phyloP scores from a whole-genome alignment of 2,888 invertebrate species.

The Acrocyrtus sp. region DNA sequence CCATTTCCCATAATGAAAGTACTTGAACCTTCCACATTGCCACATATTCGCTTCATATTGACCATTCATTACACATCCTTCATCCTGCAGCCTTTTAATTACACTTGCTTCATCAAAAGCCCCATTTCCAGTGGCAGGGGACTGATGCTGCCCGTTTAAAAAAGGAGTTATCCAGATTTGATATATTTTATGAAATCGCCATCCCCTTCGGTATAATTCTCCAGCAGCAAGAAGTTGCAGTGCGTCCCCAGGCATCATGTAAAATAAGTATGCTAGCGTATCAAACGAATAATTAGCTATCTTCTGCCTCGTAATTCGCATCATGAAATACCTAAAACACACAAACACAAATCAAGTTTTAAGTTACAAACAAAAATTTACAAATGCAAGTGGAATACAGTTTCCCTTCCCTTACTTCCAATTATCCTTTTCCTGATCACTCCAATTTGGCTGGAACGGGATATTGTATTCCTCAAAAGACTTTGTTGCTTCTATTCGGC shows the following conservation, averaged over 20 bases:
- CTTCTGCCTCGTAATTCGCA: neutral
- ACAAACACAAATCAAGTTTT: no score
- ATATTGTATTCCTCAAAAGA: constrained; percentile 12
- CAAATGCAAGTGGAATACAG: neutral
- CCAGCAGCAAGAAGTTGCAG: constrained; percentile 22
- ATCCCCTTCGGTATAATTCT: constrained; percentile 23
- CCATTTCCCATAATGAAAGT: constrained; percentile 26
- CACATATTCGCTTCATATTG: no score
- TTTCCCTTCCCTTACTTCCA: neutral
- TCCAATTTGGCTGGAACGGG: neutral
- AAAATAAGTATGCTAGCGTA: constrained; percentile 22
- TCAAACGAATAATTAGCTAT: constrained; percentile 6
- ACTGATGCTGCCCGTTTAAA: no score
- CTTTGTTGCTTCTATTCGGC: neutral
- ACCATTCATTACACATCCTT: no score
- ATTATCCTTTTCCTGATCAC: neutral
- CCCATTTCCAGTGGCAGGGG: no score
- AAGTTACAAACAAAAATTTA: neutral
- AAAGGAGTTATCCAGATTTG: constrained; percentile 28
- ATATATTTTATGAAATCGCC: constrained; percentile 26
- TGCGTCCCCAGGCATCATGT: constrained; percentile 18
- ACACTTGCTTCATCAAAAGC: no score
- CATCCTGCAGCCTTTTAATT: no score
- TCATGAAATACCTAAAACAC: neutral
- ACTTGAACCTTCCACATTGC: constrained; percentile 7